phyloP scores from a whole-genome alignment of 2,888 invertebrate genomes.

The Opisthograptis luteolata region DNA sequence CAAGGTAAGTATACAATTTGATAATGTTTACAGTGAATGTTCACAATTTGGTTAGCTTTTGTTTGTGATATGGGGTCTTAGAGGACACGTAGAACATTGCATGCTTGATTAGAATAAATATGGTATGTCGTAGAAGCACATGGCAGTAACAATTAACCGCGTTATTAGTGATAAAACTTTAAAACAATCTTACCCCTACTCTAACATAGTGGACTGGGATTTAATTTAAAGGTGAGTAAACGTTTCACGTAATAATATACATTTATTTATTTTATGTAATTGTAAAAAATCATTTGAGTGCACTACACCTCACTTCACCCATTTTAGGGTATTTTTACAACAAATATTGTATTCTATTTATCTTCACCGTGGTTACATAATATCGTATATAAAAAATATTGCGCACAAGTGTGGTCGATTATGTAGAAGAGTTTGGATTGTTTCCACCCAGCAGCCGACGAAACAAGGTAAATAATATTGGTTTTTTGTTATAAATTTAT shows the following conservation, averaged over 20 bases:
- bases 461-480: conserved; percentile 68
- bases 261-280: conserved; percentile 50
- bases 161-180: conserved; percentile 57
- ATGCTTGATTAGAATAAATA: conserved; percentile 53
- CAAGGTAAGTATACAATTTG: conserved; percentile 69
- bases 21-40: conserved; percentile 44
- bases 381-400: conserved; percentile 40
- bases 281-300: conserved; percentile 53
- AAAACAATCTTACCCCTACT: conserved; percentile 33
- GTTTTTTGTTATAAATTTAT: conserved; percentile 54
- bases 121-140: conserved; percentile 45
- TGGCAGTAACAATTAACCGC: conserved; percentile 43
- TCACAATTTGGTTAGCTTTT: conserved; percentile 56
- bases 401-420: conserved; percentile 56
- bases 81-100: conserved; percentile 60
- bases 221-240: conserved; percentile 67
- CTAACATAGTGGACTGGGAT: conserved; percentile 59
- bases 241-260: conserved; percentile 38
- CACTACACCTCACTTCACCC: conserved; percentile 62
- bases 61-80: conserved; percentile 67
- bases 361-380: conserved; percentile 47
- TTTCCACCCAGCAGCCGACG: conserved; percentile 43
- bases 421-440: conserved; percentile 55
- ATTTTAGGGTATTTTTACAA: conserved; percentile 46
- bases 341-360: conserved; percentile 42